Base-by-base conservation (phyloP, 2,797 vertebrate species). In the Peromyscus aztecus region DNA sequence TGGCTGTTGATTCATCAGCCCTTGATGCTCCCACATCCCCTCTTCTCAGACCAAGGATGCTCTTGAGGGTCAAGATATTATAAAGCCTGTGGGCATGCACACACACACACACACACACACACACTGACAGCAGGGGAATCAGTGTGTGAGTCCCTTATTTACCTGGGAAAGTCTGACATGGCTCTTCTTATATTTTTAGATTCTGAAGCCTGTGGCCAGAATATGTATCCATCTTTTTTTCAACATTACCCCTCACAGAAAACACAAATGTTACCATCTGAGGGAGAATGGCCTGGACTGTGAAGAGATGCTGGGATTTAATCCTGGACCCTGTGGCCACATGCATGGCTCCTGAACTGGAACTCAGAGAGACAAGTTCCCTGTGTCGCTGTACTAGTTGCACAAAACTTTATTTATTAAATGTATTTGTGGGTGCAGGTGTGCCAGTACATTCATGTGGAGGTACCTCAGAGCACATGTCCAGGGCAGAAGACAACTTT, bases 181-280 rank as follows among this genome's bases (percentile, higher is more conserved):
- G 13, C 29, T 63, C 87, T 57, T n/a, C 27, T 92, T 89, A 8
- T 5, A 31, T 61, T 89, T 92, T 90, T 10, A 55, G 95, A 90
- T 85, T 87, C 94, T 46, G 23, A 65, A 97, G 61, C 43, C 46
- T 12, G 19, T 69, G 23, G 65, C 85, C 91, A 94, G 49, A 24
- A 61, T 40, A 37, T 63, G 37, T 14, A 78, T 2, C 37, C 37
- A 61, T 6, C 31, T 65, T 19, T 85, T 67, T 89, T 73, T 57
- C 92, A 97, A 93, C 85, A 81, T 67, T 78, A 80, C 88, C 40
- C 6, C 95, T 12, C 67, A 69, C 76, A 57, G 81, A 83, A 65
- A 95, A 86, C 76, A 37, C 43, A 67, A 71, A 91, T 4, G 46
- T 92, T 17, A 21, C 59, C 57, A 12, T 57, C 57, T 29, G 34